A percentile compares a stretch with the other conserved stretches of the same genome.
Conservation (phyloP, 2,888 invertebrate genomes). For the Microctonus hyperodae region DNA sequence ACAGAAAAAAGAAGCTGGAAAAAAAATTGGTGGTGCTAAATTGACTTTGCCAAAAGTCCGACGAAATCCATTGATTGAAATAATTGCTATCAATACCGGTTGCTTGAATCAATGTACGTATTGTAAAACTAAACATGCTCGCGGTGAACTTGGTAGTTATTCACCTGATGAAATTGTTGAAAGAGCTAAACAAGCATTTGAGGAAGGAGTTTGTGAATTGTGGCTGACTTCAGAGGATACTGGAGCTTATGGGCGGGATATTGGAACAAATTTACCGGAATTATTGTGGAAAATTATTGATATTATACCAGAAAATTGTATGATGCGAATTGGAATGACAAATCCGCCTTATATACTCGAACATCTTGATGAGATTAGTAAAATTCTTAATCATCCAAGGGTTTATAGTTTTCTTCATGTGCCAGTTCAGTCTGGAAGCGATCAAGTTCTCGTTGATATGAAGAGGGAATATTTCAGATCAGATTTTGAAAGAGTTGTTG, state of each 20-base stretch:
- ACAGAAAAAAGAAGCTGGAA: constrained; percentile 81
- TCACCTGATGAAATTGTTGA: constrained; percentile 87
- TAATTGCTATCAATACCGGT: constrained; percentile 94
- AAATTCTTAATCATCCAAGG: constrained; percentile 84
- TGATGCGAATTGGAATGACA: constrained; percentile 94
- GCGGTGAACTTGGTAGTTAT: constrained; percentile 97
- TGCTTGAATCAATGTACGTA: constrained; percentile 99
- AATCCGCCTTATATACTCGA: constrained; percentile 98
- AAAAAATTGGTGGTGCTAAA: constrained; percentile 86
- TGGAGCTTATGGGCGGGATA: constrained; percentile 96
- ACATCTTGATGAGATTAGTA: constrained; percentile 88
- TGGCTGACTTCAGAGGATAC: constrained; percentile 99
- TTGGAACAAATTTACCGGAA: constrained; percentile 86
- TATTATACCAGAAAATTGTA: constrained; percentile 76
- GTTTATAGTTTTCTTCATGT: constrained; percentile 97
- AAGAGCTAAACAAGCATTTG: constrained; percentile 84
- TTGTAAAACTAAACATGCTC: constrained; percentile 97
- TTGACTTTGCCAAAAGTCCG: constrained; percentile 92
- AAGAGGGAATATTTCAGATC: constrained; percentile 90
- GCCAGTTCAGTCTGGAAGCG: constrained; percentile 98
- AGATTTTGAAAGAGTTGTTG: constrained; percentile 90
- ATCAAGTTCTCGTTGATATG: constrained; percentile 93
- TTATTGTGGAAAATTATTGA: constrained; percentile 86
- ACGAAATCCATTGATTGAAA: constrained; percentile 95
- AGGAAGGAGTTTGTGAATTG: constrained; percentile 93